Conservation (phyloP, 2,888 invertebrate genomes). For the Chelonus formosanus region DNA sequence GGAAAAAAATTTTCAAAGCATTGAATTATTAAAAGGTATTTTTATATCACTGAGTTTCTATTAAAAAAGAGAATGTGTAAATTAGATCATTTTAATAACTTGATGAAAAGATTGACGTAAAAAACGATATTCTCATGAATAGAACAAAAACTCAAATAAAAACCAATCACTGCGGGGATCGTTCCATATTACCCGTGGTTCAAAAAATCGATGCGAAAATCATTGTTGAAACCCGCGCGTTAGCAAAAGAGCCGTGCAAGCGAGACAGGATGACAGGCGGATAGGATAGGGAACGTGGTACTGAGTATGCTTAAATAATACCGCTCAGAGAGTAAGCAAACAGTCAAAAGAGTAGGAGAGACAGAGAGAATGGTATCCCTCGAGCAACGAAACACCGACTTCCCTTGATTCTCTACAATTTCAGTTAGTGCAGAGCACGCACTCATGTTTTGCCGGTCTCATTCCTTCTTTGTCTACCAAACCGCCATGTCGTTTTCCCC, state of each 20-base stretch:
- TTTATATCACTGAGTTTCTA: no score
- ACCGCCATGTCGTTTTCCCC: constrained; percentile 34
- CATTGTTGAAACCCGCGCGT: constrained; percentile 27
- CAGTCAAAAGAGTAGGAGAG: constrained; percentile 26
- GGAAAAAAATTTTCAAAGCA: not conserved
- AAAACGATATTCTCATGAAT: not conserved
- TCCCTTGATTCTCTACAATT: constrained; percentile 29
- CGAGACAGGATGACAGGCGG: constrained; percentile 49
- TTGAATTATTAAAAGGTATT: not conserved
- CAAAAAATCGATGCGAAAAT: constrained; percentile 29
- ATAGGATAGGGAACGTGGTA: constrained; percentile 52
- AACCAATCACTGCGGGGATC: constrained; percentile 4
- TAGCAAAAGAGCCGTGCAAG: constrained; percentile 10
- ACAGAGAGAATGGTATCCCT: constrained; percentile 32
- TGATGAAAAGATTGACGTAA: constrained; percentile 1
- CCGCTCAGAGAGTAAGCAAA: constrained; percentile 24
- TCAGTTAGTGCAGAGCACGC: constrained; percentile 29
- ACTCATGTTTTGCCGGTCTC: constrained; percentile 32
- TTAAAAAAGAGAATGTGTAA: no score
- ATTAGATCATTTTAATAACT: not conserved
- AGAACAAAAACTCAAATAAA: not conserved
- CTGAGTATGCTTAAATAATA: constrained; percentile 51
- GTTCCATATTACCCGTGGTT: constrained; percentile 21
- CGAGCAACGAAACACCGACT: constrained; percentile 34
- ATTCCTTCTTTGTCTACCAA: constrained; percentile 23